These are phyloP conservation scores for Mimachlamys varia DNA, from an alignment of 2,888 invertebrate species.

Conservation along the genomic window DNA sequence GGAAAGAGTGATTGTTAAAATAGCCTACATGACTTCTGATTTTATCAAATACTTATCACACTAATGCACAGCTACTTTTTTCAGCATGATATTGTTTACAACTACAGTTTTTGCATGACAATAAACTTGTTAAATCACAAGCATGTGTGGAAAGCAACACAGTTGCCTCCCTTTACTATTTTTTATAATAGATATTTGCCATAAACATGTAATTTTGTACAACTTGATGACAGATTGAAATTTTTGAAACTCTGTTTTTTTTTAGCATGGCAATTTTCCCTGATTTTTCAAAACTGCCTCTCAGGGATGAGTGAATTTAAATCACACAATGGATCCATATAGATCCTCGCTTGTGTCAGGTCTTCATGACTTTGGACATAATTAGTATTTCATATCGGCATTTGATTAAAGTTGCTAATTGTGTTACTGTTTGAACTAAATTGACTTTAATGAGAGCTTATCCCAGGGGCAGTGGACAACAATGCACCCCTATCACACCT, in stretches of 20 bases:
- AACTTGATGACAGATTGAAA: background rate
- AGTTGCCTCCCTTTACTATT: background rate
- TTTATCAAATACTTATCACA: background rate
- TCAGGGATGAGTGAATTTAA: slow-evolving; percentile 17
- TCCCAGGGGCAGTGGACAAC: background rate
- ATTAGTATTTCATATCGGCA: background rate
- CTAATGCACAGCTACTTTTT: background rate
- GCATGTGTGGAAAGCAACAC: background rate
- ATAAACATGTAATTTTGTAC: background rate
- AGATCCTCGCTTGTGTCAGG: background rate
- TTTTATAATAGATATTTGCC: background rate
- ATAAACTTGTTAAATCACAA: background rate
- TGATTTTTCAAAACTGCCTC: slow-evolving; percentile 1
- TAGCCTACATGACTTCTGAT: background rate
- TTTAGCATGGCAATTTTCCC: background rate
- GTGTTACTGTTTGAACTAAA: background rate
- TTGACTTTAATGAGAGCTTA: background rate
- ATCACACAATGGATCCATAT: background rate
- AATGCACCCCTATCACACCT: background rate
- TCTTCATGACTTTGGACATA: background rate
- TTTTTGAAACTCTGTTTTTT: background rate
- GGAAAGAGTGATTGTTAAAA: background rate
- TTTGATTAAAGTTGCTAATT: background rate
- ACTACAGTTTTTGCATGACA: background rate
- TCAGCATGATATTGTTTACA: slow-evolving; percentile 24